These are phyloP conservation scores for Gymnodraco acuticeps DNA, from an alignment of 2,797 vertebrate species.

Conservation along the genomic window DNA sequence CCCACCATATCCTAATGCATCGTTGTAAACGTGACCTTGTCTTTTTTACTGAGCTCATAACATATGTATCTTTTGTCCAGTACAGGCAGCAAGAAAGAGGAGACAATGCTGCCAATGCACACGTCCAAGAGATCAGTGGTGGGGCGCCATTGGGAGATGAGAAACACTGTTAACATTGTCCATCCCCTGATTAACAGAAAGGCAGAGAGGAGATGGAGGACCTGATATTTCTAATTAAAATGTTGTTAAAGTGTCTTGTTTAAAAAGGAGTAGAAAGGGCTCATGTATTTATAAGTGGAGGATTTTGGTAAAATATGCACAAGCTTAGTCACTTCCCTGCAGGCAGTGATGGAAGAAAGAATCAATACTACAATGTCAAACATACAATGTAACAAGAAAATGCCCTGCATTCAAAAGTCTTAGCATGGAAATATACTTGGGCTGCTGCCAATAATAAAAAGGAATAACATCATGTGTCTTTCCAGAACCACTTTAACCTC, in stretches of 20 bases:
- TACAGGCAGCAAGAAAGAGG: slow-evolving; percentile 26
- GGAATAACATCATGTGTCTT: too few relatives aligned
- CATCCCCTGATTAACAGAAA: slow-evolving; percentile 36
- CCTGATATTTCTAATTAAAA: slow-evolving; percentile 22
- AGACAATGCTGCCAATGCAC: slow-evolving; percentile 35
- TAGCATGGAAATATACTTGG: not conserved
- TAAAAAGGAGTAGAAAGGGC: slow-evolving; percentile 1
- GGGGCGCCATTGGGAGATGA: slow-evolving; percentile 52
- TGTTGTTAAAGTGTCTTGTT: not conserved
- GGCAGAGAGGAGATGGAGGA: slow-evolving; percentile 20
- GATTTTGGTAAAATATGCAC: slow-evolving; percentile 19
- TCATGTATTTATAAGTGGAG: slow-evolving; percentile 15
- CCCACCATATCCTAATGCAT: slow-evolving; percentile 55
- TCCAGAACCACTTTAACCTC: too few relatives aligned
- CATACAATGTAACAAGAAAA: not conserved
- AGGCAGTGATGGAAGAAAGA: not conserved
- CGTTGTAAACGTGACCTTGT: slow-evolving; percentile 52
- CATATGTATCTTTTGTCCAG: slow-evolving; percentile 47
- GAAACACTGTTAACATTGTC: slow-evolving; percentile 50
- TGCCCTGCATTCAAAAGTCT: not conserved
- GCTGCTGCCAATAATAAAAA: too few relatives aligned
- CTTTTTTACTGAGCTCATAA: slow-evolving; percentile 40
- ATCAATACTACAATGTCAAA: not conserved
- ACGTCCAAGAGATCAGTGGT: slow-evolving; percentile 27
- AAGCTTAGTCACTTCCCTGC: slow-evolving; percentile 1